Conservation (phyloP, 2,888 invertebrate genomes). For the Micropterix aruncella region DNA sequence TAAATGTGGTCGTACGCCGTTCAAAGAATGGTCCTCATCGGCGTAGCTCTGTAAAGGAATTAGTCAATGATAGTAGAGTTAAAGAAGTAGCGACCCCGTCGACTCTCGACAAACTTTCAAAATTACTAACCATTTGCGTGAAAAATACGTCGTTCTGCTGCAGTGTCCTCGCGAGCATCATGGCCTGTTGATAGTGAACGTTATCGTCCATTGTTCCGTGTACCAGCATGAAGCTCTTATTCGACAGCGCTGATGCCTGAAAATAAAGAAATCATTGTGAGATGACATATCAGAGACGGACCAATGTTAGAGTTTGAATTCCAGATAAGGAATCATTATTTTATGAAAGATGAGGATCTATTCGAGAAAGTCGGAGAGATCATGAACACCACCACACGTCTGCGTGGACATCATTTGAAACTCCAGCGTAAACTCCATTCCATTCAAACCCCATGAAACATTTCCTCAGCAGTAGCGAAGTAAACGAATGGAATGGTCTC, state of each 20-base stretch:
- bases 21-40: constrained; percentile 83
- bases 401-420: too few relatives aligned
- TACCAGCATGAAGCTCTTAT: constrained; percentile 76
- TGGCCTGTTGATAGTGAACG: constrained; percentile 95
- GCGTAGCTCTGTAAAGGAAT: constrained; percentile 63
- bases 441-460: too few relatives aligned
- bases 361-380: too few relatives aligned
- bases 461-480: too few relatives aligned
- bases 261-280: too few relatives aligned
- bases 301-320: too few relatives aligned
- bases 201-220: constrained; percentile 95
- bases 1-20: constrained; percentile 70
- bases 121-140: constrained; percentile 65
- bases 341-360: too few relatives aligned
- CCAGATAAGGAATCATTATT: too few relatives aligned
- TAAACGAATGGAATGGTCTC: too few relatives aligned
- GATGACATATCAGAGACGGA: too few relatives aligned
- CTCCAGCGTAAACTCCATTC: too few relatives aligned
- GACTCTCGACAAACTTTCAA: constrained; percentile 6
- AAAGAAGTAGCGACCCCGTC: background rate
- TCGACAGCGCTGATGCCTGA: constrained; percentile 22
- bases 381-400: too few relatives aligned
- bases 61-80: background rate
- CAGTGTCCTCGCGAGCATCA: constrained; percentile 77
- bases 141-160: constrained; percentile 80